Evolutionary conservation across 1,140 invertebrate genomes (phyloP), one percentile per base, ranked within the genome.

Genomic region (Drosophila arizonae): DNA sequence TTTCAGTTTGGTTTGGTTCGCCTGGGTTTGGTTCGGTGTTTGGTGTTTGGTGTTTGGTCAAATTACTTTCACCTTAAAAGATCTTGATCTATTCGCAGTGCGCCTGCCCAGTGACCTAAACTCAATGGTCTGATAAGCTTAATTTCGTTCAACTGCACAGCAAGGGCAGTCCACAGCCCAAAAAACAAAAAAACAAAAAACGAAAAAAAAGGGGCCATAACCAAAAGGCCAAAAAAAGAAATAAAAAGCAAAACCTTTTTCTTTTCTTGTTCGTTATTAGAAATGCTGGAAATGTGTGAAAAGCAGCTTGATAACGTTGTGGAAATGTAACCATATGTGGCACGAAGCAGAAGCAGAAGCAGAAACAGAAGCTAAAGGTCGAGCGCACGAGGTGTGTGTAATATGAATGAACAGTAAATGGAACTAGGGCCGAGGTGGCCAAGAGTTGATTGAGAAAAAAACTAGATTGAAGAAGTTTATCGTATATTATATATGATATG

Each of bases 31-130:
- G n/a, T 55, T 33, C 33, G 52, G 51, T 17, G 13, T 58, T 30
- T 57, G 57, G 17, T 33, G 57, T 51, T 52, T 60, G 61, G 26
- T 58, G 71, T 75, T 77, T 61, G 9, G 56, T 46, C 64, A 73
- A 71, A 69, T 77, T 78, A 78, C 68, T 76, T 79, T 76, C 76
- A 68, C 73, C 69, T 48, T 24, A 58, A 50, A 21, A 73, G 61
- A 68, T 46, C 17, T 51, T 61, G 61, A 58, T 62, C 51, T 70
- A 66, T 75, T 62, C 60, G 65, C 26, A 39, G 72, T 70, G 84
- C 55, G 62, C 43, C n/a, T 79, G 79, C 73, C 80, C 80, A 88
- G 85, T 88, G 84, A 88, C 84, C 84, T 88, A 85, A 89, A 89
- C 84, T 67, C 74, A 88, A 84, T 84, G 84, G 85, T 88, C 84